Base-by-base conservation (phyloP, 2,797 vertebrate species). In the Anomalospiza imberbis region DNA sequence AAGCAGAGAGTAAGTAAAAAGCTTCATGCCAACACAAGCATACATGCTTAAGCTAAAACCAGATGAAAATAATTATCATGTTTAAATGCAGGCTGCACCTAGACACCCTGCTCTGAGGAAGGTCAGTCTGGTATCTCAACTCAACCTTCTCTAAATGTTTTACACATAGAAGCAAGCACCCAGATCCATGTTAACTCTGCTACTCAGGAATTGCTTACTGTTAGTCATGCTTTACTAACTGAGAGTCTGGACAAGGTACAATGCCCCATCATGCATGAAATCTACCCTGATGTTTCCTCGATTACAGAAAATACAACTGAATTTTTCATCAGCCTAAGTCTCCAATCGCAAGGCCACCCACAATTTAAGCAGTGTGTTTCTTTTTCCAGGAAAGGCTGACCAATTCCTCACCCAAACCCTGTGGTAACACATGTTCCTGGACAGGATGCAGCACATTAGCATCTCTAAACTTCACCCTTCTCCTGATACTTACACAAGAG, bases 21-120 rank as follows among this genome's bases (percentile, higher is more conserved):
- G 80, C 45, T 91, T 86, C 95, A 95, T 96, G 93, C 96, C 83
- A 94, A 94, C 63, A 79, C 94, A 90, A 95, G 93, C 94, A 95
- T 3, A 60, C 94, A 95, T 96, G 95, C 93, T 94, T 8, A 60
- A 94, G 63, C 79, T 90, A 93, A 94, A 95, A 90, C 51, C 80
- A 91, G 66, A 90, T 79, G 19, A 88, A 91, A 85, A 90, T 71
- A 70, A 91, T 90, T 74, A 88, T 86, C 85, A 88, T 73, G 60
- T 90, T 84, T 85, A 89, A 88, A 82, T 51, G 85, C 85, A 93
- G 80, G 88, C 74, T 94, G 91, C 77, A 93, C 77, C 80, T 91
- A 65, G 60, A 74, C 42, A 91, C 88, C 91, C 53, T 96, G 88
- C 92, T 86, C 71, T 93, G 88, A 85, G 58, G 83, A 91, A 50